Conservation (phyloP, 2,888 invertebrate species). For the Tenthredo scrophulariae region DNA sequence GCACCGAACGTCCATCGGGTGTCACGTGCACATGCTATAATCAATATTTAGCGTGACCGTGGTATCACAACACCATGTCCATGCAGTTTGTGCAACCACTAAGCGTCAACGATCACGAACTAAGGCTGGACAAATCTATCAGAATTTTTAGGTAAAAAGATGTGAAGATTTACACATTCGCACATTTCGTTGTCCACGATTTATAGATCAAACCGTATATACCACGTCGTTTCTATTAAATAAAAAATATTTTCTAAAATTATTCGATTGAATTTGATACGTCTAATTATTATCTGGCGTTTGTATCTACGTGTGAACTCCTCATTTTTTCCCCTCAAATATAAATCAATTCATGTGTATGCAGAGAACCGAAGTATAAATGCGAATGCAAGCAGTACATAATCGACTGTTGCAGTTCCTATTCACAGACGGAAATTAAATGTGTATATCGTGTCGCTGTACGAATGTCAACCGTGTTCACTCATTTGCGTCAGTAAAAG, state of each 20-base stretch:
- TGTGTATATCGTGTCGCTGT: background rate
- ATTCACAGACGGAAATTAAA: background rate
- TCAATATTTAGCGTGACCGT: conserved; percentile 78
- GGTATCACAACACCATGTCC: conserved; percentile 72
- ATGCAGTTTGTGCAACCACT: conserved; percentile 23
- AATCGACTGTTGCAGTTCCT: background rate
- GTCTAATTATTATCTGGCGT: background rate
- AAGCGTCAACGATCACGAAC: conserved; percentile 2
- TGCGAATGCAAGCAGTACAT: background rate
- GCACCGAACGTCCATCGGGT: conserved; percentile 62
- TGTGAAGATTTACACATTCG: background rate
- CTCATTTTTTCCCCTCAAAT: too few species aligned
- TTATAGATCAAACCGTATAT: background rate
- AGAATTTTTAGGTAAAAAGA: background rate
- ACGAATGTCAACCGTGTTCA: background rate
- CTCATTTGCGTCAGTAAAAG: background rate
- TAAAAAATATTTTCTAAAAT: too few species aligned
- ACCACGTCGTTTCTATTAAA: too few species aligned
- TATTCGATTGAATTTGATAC: background rate
- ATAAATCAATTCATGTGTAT: background rate
- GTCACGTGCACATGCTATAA: conserved; percentile 77
- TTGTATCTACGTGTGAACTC: background rate
- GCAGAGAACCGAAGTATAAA: background rate
- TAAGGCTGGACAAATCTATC: background rate
- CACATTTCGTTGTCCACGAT: background rate